These are phyloP conservation scores for Aquatica leii DNA, from an alignment of 2,888 invertebrate species.

Conservation along the genomic window DNA sequence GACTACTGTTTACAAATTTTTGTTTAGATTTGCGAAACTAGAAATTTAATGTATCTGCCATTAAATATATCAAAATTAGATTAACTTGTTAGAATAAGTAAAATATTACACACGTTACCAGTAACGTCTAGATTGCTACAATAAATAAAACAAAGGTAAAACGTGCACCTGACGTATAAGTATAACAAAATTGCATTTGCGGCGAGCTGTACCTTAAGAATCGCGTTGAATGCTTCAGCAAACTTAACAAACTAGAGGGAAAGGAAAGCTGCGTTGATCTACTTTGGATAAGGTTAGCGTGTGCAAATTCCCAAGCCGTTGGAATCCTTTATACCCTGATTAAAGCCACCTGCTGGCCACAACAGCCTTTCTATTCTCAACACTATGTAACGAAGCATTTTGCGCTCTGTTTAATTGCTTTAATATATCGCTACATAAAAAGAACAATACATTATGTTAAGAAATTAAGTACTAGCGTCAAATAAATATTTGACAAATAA, in stretches of 20 bases:
- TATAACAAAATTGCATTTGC: not conserved
- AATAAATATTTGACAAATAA: constrained; percentile 32
- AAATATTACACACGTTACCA: too few relatives aligned
- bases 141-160: too few relatives aligned
- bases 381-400: constrained; percentile 26
- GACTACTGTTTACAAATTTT: too few relatives aligned
- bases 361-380: constrained; percentile 31
- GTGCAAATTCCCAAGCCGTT: constrained; percentile 44
- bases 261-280: constrained; percentile 42
- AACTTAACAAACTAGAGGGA: constrained; percentile 29
- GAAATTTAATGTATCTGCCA: too few relatives aligned
- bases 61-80: too few relatives aligned
- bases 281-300: constrained; percentile 43
- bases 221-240: constrained; percentile 23
- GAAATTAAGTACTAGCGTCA: constrained; percentile 14
- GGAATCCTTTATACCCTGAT: constrained; percentile 42
- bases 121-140: too few relatives aligned
- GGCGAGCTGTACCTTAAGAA: constrained; percentile 13
- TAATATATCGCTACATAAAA: constrained; percentile 12
- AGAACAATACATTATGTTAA: constrained; percentile 9
- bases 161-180: too few relatives aligned
- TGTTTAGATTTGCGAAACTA: too few relatives aligned
- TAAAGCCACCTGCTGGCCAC: constrained; percentile 39
- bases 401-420: constrained; percentile 30
- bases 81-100: too few relatives aligned